Base-by-base conservation (phyloP, 2,113 vertebrate genomes). In the Hepsetus odoe region DNA sequence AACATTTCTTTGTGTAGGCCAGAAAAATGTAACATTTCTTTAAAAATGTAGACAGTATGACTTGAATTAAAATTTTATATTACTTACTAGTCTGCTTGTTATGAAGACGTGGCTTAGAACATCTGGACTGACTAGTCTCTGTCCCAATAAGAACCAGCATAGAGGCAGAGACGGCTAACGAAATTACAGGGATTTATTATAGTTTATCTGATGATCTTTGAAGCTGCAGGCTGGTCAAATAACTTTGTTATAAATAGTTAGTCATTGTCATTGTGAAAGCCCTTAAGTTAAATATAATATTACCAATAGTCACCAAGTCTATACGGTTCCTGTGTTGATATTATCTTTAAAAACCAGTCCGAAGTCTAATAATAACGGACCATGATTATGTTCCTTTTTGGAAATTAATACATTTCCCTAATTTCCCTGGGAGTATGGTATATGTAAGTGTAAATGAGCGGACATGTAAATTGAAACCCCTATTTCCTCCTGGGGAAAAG, bases 181-280 rank as follows among this genome's bases (percentile, higher is more conserved):
- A 76, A 72, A 75, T 81, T 78, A 81, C 13, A 18, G 61, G 40
- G 70, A 74, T 81, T 44, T 38, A 61, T 75, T 61, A 32, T 42
- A 77, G 65, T 77, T 59, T 55, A 13, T 84, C 56, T 56, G 18
- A 56, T 81, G 72, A 77, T 78, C 65, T 64, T 42, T 70, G 68
- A 72, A 26, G n/a, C 72, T 56, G 64, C 65, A 75, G 44, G 38
- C 44, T 71, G 49, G 79, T 22, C 26, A 42, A 56, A 64, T 70
- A 44, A 46, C n/a, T n/a, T n/a, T n/a, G n/a, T n/a, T n/a, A n/a
- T n/a, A n/a, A n/a, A n/a, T n/a, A n/a, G n/a, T n/a, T n/a, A n/a
- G n/a, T n/a, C n/a, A n/a, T 55, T 55, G 51, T 55, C 51, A 55
- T 22, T 55, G n/a, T 55, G 18, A 24, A 55, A 24, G 22, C 9